Evolutionary conservation across 2,113 vertebrate genomes (phyloP).

Genomic region (Neofelis nebulosa): DNA sequence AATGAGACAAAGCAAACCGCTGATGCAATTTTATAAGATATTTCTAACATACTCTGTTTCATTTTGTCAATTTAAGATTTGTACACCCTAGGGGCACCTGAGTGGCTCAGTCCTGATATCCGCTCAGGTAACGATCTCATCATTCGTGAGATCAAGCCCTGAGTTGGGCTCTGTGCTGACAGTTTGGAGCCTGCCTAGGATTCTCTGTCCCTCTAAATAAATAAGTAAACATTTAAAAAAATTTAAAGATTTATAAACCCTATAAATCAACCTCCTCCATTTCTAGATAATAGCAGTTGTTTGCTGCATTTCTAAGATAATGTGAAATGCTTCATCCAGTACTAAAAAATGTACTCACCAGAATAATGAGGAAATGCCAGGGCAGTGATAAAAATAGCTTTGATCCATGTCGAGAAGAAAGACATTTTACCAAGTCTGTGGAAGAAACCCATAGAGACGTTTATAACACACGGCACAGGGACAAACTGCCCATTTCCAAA

Average conservation of each 20-base stretch:
- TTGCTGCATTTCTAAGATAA: not conserved
- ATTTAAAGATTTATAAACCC: not conserved
- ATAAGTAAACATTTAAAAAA: not conserved
- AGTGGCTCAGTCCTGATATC: too few species aligned
- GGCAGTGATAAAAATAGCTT: conserved; percentile 3
- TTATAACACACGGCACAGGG: not conserved
- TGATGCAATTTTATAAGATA: not conserved
- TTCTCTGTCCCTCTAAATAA: too few species aligned
- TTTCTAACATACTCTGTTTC: not conserved
- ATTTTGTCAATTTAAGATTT: not conserved
- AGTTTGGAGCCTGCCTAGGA: too few species aligned
- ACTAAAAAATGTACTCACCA: conserved; percentile 43
- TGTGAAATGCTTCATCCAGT: not conserved
- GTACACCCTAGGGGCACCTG: not conserved
- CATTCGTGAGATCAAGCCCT: too few species aligned
- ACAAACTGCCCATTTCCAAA: not conserved
- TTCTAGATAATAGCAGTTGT: not conserved
- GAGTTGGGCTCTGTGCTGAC: too few species aligned
- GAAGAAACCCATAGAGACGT: not conserved
- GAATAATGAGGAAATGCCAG: not conserved
- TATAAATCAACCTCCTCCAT: not conserved
- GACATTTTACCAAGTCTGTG: conserved; percentile 43
- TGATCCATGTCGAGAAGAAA: conserved; percentile 6
- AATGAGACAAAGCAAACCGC: not conserved
- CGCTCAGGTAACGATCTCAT: too few species aligned